Conservation (phyloP, 2,888 invertebrate species). For the Xestia ashworthii region DNA sequence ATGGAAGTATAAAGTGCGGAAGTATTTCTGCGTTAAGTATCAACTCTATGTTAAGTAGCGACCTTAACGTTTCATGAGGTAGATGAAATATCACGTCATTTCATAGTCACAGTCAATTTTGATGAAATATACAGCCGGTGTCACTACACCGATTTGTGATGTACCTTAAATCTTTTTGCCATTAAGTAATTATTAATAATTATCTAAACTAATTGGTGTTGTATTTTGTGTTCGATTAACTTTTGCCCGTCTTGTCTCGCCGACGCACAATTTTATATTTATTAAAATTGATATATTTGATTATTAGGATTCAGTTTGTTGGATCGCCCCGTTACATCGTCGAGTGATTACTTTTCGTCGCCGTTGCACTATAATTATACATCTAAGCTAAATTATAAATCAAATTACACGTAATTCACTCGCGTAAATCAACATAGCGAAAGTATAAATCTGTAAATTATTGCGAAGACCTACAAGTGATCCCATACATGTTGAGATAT, state of each 20-base stretch:
- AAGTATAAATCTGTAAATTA: slow-evolving; percentile 74
- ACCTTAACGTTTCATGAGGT: slow-evolving; percentile 57
- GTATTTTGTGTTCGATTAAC: slow-evolving; percentile 15
- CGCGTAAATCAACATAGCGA: slow-evolving; percentile 71
- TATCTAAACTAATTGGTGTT: slow-evolving; percentile 29
- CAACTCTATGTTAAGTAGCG: slow-evolving; percentile 54
- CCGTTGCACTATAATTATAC: slow-evolving; percentile 56
- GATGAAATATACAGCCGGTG: slow-evolving; percentile 19
- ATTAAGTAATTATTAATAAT: slow-evolving; percentile 35
- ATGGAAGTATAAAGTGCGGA: slow-evolving; percentile 53
- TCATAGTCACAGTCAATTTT: slow-evolving; percentile 48
- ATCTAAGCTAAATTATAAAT: slow-evolving; percentile 72
- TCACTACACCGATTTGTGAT: background rate
- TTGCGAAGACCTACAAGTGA: slow-evolving; percentile 85
- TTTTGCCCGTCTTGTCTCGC: slow-evolving; percentile 4
- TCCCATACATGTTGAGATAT: slow-evolving; percentile 87
- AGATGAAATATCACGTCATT: slow-evolving; percentile 59
- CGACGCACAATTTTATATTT: slow-evolving; percentile 20
- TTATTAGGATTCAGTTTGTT: slow-evolving; percentile 40
- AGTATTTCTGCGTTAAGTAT: slow-evolving; percentile 48
- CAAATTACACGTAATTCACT: slow-evolving; percentile 69
- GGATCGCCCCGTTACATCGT: slow-evolving; percentile 50
- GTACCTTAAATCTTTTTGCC: slow-evolving; percentile 17
- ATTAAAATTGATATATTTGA: slow-evolving; percentile 22
- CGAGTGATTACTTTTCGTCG: slow-evolving; percentile 43